Evolutionary conservation across 2,888 invertebrate species (phyloP).

Genomic region (Drosophila kanekoi): DNA sequence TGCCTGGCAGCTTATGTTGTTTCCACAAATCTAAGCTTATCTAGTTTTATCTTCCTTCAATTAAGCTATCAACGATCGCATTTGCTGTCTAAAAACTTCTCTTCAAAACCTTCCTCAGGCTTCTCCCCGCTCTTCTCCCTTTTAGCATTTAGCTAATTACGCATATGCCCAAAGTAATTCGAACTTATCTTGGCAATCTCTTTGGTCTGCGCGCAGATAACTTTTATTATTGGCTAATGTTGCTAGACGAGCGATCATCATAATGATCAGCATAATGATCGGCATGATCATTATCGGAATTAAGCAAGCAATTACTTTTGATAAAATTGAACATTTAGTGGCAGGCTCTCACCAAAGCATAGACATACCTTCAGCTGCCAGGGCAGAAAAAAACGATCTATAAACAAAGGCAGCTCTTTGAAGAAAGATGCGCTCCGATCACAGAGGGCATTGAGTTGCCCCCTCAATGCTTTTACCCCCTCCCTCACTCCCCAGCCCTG

Average conservation of each 20-base stretch:
- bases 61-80: neutral
- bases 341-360: constrained; percentile 15
- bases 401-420: constrained; percentile 38
- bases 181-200: constrained; percentile 37
- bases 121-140: neutral
- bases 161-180: constrained; percentile 18
- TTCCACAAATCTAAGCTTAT: no score
- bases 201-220: constrained; percentile 21
- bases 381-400: neutral
- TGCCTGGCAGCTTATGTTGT: no score
- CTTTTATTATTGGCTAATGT: constrained; percentile 39
- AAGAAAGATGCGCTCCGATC: constrained; percentile 40
- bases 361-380: constrained; percentile 3
- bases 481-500: neutral
- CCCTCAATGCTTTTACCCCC: neutral
- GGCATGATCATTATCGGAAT: constrained; percentile 11
- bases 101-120: neutral
- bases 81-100: neutral
- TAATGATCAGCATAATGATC: constrained; percentile 18
- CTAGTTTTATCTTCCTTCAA: neutral
- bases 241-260: constrained; percentile 11
- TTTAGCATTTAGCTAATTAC: constrained; percentile 46
- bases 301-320: constrained; percentile 57
- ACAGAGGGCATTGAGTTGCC: constrained; percentile 26
- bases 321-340: constrained; percentile 52